Base-by-base conservation (phyloP, 64 coral and sea anemone species). In the Pocillopora verrucosa region DNA sequence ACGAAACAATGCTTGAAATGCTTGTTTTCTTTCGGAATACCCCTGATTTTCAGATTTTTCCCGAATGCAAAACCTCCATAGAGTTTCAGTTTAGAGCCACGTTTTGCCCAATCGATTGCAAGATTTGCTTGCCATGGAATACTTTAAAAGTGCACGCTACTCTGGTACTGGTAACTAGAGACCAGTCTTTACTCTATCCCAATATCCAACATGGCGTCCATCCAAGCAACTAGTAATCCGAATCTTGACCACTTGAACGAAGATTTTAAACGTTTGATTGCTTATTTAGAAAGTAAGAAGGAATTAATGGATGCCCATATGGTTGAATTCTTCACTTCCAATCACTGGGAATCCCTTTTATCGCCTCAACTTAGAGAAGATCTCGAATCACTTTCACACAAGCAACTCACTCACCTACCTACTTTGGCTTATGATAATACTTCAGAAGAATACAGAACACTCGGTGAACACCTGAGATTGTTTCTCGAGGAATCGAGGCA, bases 301-400 rank as follows among this genome's bases (percentile, higher is more conserved):
- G 20, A 69, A 14, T 51, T 92, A 7, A 92, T 92, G 51, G 80
- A 92, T 58, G 90, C 90, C 36, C 90, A 92, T 51, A 92, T 87
- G 67, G 90, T 92, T 36, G 90, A 92, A 26, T 92, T 79, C 61
- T 92, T 92, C n/a, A 87, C 90, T 78, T 56, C 41, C 67, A 45
- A 79, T 36, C 77, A 87, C 51, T 92, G 90, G 90, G 81, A 92
- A 68, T 79, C 82, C 41, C 65, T 84, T 60, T 69, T 92, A 30
- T 63, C 90, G 13, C 20, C 13, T 72, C 60, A 79, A 14, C 79
- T 87, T 19, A 72, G 90, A 26, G 58, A 72, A 58, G 83, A 92
- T 87, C 38, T 92, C 13, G 90, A 92, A 76, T 38, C 56, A 72
- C 83, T 92, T 59, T 60, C 83, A 36, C 45, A 59, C 38, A 56